phyloP scores from a whole-genome alignment of 2,113 vertebrate species.

The Lepisosteus osseus region DNA sequence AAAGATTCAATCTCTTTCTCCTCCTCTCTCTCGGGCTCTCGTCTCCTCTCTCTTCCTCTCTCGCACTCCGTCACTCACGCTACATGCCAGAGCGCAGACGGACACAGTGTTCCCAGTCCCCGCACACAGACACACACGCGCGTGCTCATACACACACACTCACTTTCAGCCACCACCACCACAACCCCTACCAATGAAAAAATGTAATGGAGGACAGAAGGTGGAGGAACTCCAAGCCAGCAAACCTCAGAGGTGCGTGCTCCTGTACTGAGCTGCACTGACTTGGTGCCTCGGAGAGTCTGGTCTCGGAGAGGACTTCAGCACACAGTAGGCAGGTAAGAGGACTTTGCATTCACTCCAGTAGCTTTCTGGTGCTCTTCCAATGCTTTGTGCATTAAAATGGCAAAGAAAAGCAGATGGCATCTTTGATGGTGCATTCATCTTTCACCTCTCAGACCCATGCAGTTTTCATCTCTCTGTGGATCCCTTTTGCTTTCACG shows the following conservation, averaged over 20 bases:
- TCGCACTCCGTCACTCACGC: slow-evolving; percentile 36
- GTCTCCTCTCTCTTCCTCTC: slow-evolving; percentile 24
- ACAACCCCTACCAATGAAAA: slow-evolving; percentile 42
- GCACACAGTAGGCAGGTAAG: slow-evolving; percentile 13
- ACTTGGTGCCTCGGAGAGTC: neutral
- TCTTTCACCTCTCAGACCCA: neutral
- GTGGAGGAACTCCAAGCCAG: neutral
- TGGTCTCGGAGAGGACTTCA: slow-evolving; percentile 4
- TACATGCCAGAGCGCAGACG: slow-evolving; percentile 18
- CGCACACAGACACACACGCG: slow-evolving; percentile 53
- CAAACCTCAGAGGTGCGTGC: neutral
- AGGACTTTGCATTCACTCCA: no score
- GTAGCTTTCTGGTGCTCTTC: neutral
- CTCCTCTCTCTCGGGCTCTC: slow-evolving; percentile 40
- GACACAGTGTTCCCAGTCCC: slow-evolving; percentile 36
- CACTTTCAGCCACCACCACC: slow-evolving; percentile 48
- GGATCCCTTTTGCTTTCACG: no score
- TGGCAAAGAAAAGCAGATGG: neutral
- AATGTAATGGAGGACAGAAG: slow-evolving; percentile 45
- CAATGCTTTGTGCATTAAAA: neutral
- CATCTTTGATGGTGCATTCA: neutral
- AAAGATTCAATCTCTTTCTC: slow-evolving; percentile 39
- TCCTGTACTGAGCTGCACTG: no score
- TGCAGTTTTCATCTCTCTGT: no score
- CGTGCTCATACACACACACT: slow-evolving; percentile 48